phyloP scores from a whole-genome alignment of 2,113 vertebrate species.

The Carassius auratus region DNA sequence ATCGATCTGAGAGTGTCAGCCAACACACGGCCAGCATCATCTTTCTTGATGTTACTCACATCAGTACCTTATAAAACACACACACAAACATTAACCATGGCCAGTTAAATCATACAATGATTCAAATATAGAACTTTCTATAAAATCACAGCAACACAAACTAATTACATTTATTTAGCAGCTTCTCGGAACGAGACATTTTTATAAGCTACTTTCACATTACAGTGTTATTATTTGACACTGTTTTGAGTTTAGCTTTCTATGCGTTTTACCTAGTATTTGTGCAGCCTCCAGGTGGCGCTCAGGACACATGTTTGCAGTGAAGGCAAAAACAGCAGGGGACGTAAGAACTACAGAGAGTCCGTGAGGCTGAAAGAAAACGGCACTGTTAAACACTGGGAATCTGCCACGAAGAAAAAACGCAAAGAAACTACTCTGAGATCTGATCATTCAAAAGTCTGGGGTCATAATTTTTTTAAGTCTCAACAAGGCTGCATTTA shows the following conservation, averaged over 20 bases:
- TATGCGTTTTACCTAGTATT: constrained; percentile 82
- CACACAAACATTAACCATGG: constrained; percentile 36
- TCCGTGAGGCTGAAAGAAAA: constrained; percentile 84
- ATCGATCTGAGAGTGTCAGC: constrained; percentile 83
- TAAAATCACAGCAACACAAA: neutral
- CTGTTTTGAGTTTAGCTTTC: neutral
- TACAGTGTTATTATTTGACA: neutral
- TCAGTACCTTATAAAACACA: constrained; percentile 76
- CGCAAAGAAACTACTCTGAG: neutral
- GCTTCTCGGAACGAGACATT: neutral
- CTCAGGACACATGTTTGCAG: constrained; percentile 86
- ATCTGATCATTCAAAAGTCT: neutral
- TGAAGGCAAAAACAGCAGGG: constrained; percentile 94
- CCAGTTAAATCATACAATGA: neutral
- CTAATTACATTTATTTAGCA: neutral
- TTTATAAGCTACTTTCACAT: neutral
- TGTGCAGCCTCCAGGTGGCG: constrained; percentile 90
- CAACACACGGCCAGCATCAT: constrained; percentile 85
- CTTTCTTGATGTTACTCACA: constrained; percentile 65
- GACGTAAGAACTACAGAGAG: constrained; percentile 95
- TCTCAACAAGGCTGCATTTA: neutral
- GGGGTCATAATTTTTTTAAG: neutral
- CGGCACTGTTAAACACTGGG: too few species aligned
- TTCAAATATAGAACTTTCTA: neutral
- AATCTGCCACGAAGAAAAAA: constrained; percentile 29